Conservation (phyloP, 2,797 vertebrate genomes). For the Spea hammondii region DNA sequence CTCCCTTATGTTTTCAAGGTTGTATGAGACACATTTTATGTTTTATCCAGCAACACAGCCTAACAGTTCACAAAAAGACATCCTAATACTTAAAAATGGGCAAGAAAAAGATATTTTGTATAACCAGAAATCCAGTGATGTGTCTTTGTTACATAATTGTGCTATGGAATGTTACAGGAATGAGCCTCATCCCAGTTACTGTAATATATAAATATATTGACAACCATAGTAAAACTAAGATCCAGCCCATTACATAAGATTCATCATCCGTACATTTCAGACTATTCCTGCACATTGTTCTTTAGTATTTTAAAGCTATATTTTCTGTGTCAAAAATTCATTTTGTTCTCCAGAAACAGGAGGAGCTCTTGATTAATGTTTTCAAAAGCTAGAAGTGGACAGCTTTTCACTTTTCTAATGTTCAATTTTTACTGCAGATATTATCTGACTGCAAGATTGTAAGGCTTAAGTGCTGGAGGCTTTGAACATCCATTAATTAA, state of each 20-base stretch:
- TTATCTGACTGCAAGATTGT: constrained; percentile 58
- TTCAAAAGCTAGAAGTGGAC: constrained; percentile 40
- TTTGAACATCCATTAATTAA: constrained; percentile 63
- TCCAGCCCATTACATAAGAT: constrained; percentile 21
- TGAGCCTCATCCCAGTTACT: constrained; percentile 23
- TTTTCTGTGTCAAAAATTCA: constrained; percentile 36
- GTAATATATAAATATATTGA: constrained; percentile 2
- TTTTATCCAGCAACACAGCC: not conserved
- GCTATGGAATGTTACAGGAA: constrained; percentile 27
- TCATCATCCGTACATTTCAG: constrained; percentile 25
- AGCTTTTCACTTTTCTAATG: constrained; percentile 51
- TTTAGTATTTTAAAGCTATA: constrained; percentile 32
- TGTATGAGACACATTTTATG: too few relatives aligned
- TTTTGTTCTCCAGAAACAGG: constrained; percentile 17
- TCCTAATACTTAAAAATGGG: not conserved
- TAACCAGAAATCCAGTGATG: not conserved
- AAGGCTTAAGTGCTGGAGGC: constrained; percentile 55
- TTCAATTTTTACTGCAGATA: constrained; percentile 55
- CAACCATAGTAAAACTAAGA: constrained; percentile 24
- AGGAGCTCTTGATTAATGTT: constrained; percentile 51
- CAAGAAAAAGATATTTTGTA: not conserved
- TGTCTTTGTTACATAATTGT: constrained; percentile 22
- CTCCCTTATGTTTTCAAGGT: too few relatives aligned
- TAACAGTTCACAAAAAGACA: too few relatives aligned
- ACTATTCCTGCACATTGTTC: constrained; percentile 29